Evolutionary conservation across 2,888 invertebrate genomes (phyloP).

Genomic region (Pelosia muscerda): DNA sequence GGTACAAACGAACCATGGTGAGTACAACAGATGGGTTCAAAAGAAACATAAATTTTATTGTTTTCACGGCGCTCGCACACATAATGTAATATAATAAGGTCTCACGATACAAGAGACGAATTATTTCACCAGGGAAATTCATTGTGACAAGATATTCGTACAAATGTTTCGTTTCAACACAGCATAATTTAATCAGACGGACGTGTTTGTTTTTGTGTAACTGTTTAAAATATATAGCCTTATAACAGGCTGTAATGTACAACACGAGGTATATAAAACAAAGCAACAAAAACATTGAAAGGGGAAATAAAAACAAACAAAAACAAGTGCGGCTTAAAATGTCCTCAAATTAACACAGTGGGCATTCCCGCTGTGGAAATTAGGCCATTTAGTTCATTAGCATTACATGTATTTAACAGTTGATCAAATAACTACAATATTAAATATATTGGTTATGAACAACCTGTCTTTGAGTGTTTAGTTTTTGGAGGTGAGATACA

Average conservation of each 20-base stretch:
- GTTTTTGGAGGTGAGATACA: too few species aligned
- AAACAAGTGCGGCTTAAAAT: not conserved
- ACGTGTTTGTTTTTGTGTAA: not conserved
- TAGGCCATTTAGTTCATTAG: not conserved
- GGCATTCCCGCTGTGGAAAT: not conserved
- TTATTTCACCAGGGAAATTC: not conserved
- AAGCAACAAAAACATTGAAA: not conserved
- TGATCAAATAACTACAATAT: too few species aligned
- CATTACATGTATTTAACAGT: not conserved
- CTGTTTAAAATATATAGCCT: not conserved
- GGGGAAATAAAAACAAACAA: slow-evolving; percentile 1
- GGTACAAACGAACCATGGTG: slow-evolving; percentile 9
- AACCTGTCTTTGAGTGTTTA: too few species aligned
- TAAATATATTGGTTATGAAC: too few species aligned
- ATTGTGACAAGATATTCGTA: too few species aligned
- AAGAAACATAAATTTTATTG: slow-evolving; percentile 6
- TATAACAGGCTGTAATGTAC: not conserved
- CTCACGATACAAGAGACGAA: not conserved
- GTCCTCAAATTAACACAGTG: not conserved
- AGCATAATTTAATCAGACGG: not conserved
- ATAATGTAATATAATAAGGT: slow-evolving; percentile 1
- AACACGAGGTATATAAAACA: not conserved
- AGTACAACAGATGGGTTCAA: slow-evolving; percentile 7
- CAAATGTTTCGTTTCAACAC: not conserved
- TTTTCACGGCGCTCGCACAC: not conserved